These are phyloP conservation scores for Mustela nigripes DNA, from an alignment of 2,113 vertebrate species.

Conservation along the genomic window DNA sequence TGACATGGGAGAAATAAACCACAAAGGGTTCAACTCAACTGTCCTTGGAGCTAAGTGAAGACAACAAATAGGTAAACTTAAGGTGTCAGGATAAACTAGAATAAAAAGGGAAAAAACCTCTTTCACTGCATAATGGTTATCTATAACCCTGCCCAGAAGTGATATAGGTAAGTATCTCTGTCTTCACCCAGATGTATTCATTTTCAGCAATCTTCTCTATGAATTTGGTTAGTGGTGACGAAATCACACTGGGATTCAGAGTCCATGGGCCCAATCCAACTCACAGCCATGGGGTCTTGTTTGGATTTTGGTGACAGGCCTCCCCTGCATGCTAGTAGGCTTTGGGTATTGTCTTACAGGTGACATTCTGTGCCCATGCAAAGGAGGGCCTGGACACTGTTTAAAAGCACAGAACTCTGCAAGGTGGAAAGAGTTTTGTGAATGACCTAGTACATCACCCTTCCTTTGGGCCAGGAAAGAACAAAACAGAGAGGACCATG, in stretches of 20 bases:
- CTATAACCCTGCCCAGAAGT: neutral
- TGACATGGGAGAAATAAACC: neutral
- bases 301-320: neutral
- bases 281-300: too few relatives aligned
- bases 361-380: neutral
- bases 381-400: neutral
- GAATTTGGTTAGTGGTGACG: neutral
- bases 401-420: neutral
- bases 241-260: fast-evolving
- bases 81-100: neutral
- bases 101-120: neutral
- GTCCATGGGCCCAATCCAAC: fast-evolving
- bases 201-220: neutral
- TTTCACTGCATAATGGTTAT: neutral
- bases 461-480: constrained; percentile 59
- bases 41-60: neutral
- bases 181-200: neutral
- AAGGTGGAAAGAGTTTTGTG: neutral
- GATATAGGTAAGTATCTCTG: neutral
- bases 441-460: constrained; percentile 1
- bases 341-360: neutral
- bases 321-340: neutral
- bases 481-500: constrained; percentile 37
- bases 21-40: neutral
- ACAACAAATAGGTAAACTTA: neutral